Conservation (phyloP, 2,888 invertebrate genomes). For the Exocentrus adspersus region DNA sequence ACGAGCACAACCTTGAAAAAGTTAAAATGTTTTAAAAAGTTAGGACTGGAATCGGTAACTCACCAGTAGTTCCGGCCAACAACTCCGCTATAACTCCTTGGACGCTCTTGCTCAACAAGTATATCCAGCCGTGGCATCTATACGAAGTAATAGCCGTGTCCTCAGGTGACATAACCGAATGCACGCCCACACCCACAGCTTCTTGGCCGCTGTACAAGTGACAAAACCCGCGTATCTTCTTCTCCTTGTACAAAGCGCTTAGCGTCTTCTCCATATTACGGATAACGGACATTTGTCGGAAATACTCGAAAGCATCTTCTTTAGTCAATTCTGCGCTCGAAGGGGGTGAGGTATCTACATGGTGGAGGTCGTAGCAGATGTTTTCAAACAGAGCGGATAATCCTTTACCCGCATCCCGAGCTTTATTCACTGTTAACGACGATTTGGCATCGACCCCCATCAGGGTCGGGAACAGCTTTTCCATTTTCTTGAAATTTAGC, state of each 20-base stretch:
- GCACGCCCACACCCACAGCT: constrained; percentile 79
- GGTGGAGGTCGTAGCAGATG: constrained; percentile 70
- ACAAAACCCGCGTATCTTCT: constrained; percentile 79
- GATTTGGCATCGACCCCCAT: too few relatives aligned
- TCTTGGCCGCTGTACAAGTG: constrained; percentile 84
- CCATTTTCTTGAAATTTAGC: too few relatives aligned
- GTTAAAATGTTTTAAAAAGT: too few relatives aligned
- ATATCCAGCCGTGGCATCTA: constrained; percentile 78
- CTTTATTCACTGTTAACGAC: too few relatives aligned
- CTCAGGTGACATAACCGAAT: constrained; percentile 69
- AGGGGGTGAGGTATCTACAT: constrained; percentile 76
- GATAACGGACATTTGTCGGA: constrained; percentile 71
- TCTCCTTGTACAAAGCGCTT: constrained; percentile 71
- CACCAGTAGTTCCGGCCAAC: constrained; percentile 73
- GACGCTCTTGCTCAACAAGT: constrained; percentile 80
- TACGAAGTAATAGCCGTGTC: constrained; percentile 83
- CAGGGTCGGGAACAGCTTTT: too few relatives aligned
- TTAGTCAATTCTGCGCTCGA: constrained; percentile 68
- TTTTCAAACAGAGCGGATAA: constrained; percentile 11
- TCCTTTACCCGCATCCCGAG: constrained; percentile 1
- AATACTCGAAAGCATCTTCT: constrained; percentile 74
- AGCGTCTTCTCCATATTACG: constrained; percentile 79
- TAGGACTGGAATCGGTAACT: background rate
- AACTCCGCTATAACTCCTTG: constrained; percentile 85
- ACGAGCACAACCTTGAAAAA: constrained; percentile 69